phyloP scores from a whole-genome alignment of 1,140 invertebrate genomes.

The Pseudomyrmex cubaensis region DNA sequence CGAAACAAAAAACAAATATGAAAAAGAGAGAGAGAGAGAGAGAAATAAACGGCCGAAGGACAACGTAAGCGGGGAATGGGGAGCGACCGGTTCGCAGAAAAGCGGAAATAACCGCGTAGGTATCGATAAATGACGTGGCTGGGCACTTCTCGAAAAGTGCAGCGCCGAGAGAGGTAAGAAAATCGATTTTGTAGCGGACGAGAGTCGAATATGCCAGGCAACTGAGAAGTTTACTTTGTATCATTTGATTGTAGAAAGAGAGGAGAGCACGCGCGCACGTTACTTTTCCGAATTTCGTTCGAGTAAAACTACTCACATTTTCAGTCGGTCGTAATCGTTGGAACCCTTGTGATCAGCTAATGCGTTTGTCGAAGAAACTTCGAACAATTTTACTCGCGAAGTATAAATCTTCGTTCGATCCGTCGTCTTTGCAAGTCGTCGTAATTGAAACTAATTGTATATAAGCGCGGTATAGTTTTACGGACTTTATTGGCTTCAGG shows the following conservation, averaged over 20 bases:
- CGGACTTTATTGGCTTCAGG: constrained; percentile 77
- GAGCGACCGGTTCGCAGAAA: constrained; percentile 47
- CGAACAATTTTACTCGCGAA: neutral
- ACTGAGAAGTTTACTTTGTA: constrained; percentile 4
- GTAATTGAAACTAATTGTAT: constrained; percentile 56
- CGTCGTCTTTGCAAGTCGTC: constrained; percentile 3
- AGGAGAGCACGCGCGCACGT: neutral
- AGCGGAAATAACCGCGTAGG: constrained; percentile 67
- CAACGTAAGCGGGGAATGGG: constrained; percentile 2
- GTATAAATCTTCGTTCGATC: neutral
- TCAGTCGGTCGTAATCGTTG: neutral
- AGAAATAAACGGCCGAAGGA: constrained; percentile 29
- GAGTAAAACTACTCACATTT: neutral
- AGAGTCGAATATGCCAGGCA: neutral
- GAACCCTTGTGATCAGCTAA: neutral
- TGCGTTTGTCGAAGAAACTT: neutral
- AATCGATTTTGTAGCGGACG: constrained; percentile 21
- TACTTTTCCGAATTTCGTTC: neutral
- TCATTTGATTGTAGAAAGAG: neutral
- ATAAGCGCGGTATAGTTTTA: constrained; percentile 61
- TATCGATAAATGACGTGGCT: constrained; percentile 35
- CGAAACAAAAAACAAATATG: constrained; percentile 73
- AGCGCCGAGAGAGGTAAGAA: neutral
- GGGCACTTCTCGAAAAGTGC: neutral
- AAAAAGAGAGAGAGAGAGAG: constrained; percentile 59